phyloP scores from a whole-genome alignment of 2,113 vertebrate species.

The Phyllostomus hastatus region DNA sequence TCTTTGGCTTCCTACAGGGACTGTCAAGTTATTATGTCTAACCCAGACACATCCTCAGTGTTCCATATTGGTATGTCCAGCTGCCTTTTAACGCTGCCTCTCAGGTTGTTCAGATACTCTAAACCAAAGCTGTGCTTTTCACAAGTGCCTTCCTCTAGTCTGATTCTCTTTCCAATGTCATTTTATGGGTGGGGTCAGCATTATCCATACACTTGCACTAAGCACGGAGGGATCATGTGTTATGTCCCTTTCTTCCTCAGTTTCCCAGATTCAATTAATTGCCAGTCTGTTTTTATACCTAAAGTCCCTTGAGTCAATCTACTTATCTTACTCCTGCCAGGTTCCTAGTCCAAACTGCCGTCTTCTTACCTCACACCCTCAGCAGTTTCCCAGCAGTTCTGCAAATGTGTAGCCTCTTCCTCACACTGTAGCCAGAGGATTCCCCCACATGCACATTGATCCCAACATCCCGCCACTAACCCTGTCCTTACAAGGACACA shows the following conservation, averaged over 20 bases:
- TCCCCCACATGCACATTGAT: not conserved
- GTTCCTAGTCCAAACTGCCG: not conserved
- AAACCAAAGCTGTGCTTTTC: not conserved
- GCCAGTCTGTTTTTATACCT: not conserved
- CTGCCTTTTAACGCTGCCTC: not conserved
- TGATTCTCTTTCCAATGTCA: not conserved
- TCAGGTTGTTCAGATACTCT: not conserved
- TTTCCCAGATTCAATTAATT: not conserved
- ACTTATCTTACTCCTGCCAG: not conserved
- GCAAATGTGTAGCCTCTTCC: not conserved
- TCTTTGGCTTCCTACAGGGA: not conserved
- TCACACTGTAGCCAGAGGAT: not conserved
- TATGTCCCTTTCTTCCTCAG: not conserved
- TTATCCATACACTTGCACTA: not conserved
- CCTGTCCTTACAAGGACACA: not conserved
- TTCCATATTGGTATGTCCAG: not conserved
- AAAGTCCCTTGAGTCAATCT: not conserved
- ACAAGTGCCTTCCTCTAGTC: fast-evolving
- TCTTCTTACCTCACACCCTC: not conserved
- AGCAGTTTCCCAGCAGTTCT: not conserved
- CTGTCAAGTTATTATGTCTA: not conserved
- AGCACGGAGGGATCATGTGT: not conserved
- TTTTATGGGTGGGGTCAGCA: fast-evolving
- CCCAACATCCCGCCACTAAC: not conserved
- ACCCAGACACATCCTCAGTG: not conserved